Percentiles rank a stretch among this genome's conserved stretches.
Evolutionary conservation across 2,888 invertebrate species (phyloP).

Genomic region (Heliothis peltigera): DNA sequence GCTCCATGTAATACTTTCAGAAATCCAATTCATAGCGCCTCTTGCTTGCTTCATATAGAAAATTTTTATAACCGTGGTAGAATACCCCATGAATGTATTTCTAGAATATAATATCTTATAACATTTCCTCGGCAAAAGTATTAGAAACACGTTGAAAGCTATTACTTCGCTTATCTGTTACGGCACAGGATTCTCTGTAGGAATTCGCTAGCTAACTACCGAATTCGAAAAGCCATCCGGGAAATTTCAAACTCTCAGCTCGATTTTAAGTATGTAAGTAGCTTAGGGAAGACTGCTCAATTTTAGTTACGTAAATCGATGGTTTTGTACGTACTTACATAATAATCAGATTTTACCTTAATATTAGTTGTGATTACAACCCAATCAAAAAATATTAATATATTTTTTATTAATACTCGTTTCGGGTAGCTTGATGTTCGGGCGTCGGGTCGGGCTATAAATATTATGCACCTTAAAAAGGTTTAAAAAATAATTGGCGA

Average conservation of each 20-base stretch:
- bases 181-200: slow-evolving; percentile 42
- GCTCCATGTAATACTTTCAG: not conserved
- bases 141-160: slow-evolving; percentile 29
- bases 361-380: too few relatives aligned
- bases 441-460: too few relatives aligned
- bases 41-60: not conserved
- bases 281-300: slow-evolving; percentile 29
- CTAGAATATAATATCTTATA: slow-evolving; percentile 9
- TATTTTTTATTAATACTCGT: too few relatives aligned
- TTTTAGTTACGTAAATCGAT: slow-evolving; percentile 25
- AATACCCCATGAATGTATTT: not conserved
- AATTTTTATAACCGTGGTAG: not conserved
- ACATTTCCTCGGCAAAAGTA: slow-evolving; percentile 18
- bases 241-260: slow-evolving; percentile 59
- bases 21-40: not conserved
- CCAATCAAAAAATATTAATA: too few relatives aligned
- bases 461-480: too few relatives aligned
- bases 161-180: slow-evolving; percentile 48
- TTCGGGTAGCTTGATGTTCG: too few relatives aligned
- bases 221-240: slow-evolving; percentile 64
- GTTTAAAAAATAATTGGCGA: too few relatives aligned
- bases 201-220: slow-evolving; percentile 68
- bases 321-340: too few relatives aligned
- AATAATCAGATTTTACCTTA: too few relatives aligned
- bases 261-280: slow-evolving; percentile 18